Conservation (phyloP, 2,113 vertebrate genomes). For the Nerophis ophidion region DNA sequence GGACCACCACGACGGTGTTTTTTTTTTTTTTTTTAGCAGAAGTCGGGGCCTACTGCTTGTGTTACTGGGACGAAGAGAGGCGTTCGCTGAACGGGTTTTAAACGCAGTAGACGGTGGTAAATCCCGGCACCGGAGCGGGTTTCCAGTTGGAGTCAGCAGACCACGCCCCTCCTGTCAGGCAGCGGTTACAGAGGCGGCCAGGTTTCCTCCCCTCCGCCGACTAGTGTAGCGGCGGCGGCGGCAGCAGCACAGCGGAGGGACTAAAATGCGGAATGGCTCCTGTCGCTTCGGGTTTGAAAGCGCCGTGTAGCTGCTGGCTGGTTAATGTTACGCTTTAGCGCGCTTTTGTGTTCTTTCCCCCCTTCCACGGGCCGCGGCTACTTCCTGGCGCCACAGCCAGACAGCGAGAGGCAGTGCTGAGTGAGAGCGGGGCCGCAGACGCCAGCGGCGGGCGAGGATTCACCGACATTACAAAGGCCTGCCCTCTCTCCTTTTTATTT, state of each 20-base stretch:
- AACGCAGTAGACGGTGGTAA: background rate
- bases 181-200: conserved; percentile 26
- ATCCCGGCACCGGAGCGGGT: background rate
- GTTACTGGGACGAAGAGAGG: background rate
- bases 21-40: background rate
- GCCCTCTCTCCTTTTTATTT: conserved; percentile 57
- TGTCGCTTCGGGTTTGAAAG: conserved; percentile 30
- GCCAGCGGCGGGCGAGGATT: conserved; percentile 75
- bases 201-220: conserved; percentile 24
- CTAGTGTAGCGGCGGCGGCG: conserved; percentile 28
- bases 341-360: conserved; percentile 51
- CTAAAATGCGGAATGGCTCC: conserved; percentile 23
- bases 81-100: background rate
- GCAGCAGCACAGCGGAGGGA: conserved; percentile 21
- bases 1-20: background rate
- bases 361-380: conserved; percentile 62
- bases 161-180: conserved; percentile 42
- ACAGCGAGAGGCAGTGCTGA: conserved; percentile 90
- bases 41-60: background rate
- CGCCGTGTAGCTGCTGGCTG: conserved; percentile 14
- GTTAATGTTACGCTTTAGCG: conserved; percentile 55
- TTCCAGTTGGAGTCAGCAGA: conserved; percentile 42
- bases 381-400: conserved; percentile 82
- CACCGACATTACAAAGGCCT: conserved; percentile 69
- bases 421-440: conserved; percentile 68